Percentiles rank a stretch among this genome's conserved stretches.
Conservation (phyloP, 1,140 invertebrate species). For the Heliconius nattereri region DNA sequence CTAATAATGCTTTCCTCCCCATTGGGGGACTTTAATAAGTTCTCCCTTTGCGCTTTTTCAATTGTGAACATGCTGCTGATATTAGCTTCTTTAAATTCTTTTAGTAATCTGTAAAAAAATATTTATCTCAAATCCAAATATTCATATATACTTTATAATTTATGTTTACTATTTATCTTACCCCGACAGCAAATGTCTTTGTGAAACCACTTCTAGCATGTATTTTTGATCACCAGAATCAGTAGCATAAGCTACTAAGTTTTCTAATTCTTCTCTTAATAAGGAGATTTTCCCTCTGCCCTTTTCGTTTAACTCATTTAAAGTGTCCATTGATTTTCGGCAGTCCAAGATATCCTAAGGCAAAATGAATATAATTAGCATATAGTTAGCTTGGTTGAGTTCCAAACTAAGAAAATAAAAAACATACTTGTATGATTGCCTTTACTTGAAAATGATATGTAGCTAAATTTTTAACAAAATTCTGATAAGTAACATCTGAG, state of each 20-base stretch:
- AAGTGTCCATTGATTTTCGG: slow-evolving; percentile 84
- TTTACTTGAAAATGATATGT: slow-evolving; percentile 88
- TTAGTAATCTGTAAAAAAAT: slow-evolving; percentile 81
- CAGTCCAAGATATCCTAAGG: slow-evolving; percentile 80
- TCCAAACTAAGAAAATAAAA: background rate
- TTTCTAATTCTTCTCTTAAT: slow-evolving; percentile 86
- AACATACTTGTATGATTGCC: slow-evolving; percentile 87
- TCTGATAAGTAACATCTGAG: slow-evolving; percentile 58
- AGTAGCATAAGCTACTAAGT: slow-evolving; percentile 84
- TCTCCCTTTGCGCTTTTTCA: slow-evolving; percentile 87
- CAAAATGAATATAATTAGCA: background rate
- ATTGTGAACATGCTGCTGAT: slow-evolving; percentile 87
- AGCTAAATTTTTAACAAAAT: slow-evolving; percentile 83
- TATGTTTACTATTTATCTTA: slow-evolving; percentile 40
- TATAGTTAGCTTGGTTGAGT: background rate
- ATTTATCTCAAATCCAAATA: background rate
- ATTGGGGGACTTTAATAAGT: slow-evolving; percentile 83
- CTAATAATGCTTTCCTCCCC: slow-evolving; percentile 82
- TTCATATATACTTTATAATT: background rate
- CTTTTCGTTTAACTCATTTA: slow-evolving; percentile 87
- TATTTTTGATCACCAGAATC: slow-evolving; percentile 84
- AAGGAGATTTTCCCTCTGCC: slow-evolving; percentile 85
- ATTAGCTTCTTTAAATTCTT: slow-evolving; percentile 90
- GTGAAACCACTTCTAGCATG: slow-evolving; percentile 84
- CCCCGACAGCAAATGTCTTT: slow-evolving; percentile 86